Evolutionary conservation across 2,888 invertebrate species (phyloP).

Genomic region (Dinocampus coccinellae): DNA sequence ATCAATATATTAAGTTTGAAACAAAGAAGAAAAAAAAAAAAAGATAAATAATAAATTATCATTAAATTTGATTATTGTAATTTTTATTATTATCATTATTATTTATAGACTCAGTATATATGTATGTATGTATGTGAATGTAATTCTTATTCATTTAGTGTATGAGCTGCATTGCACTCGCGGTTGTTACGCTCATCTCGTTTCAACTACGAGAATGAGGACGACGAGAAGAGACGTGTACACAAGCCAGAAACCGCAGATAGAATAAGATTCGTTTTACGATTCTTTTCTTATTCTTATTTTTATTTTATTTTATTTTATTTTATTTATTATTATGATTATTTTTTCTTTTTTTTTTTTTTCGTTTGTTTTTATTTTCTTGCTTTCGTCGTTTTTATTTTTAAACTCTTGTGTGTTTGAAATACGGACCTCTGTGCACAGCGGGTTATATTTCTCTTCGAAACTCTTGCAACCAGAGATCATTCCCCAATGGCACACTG

Average conservation of each 20-base stretch:
- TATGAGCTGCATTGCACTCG: background rate
- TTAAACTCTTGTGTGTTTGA: background rate
- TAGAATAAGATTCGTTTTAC: conserved; percentile 13
- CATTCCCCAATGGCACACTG: background rate
- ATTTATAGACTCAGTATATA: background rate
- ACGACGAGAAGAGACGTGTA: conserved; percentile 8
- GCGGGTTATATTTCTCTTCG: background rate
- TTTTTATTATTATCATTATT: too few relatives aligned
- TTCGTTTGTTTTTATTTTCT: too few relatives aligned
- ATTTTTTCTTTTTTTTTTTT: background rate
- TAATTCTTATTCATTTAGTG: background rate
- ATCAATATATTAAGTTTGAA: background rate
- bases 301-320: background rate
- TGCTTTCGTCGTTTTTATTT: background rate
- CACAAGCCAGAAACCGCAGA: background rate
- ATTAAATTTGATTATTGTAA: background rate
- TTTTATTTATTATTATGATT: too few relatives aligned
- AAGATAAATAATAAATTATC: background rate
- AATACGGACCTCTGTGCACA: background rate
- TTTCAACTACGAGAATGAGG: background rate
- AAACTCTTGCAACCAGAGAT: background rate
- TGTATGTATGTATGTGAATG: background rate
- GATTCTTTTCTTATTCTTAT: background rate
- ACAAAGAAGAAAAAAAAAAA: too few relatives aligned
- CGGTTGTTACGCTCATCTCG: conserved; percentile 1